These are phyloP conservation scores for Iselma pallidipennis DNA, from an alignment of 2,888 invertebrate species.

Conservation along the genomic window DNA sequence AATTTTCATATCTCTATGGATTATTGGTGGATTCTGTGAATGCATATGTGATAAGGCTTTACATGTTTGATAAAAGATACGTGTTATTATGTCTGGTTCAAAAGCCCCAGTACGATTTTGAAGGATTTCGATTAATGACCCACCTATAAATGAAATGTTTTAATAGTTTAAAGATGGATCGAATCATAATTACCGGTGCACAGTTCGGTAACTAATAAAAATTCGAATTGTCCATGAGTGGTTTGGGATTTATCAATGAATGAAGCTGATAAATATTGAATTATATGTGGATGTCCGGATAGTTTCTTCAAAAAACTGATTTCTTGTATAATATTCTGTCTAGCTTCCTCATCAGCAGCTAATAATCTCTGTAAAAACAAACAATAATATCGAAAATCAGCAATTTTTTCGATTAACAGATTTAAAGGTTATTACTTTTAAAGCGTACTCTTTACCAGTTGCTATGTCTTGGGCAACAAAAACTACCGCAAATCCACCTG, in stretches of 20 bases:
- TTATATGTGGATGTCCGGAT: conserved; percentile 89
- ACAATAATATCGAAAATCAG: conserved; percentile 6
- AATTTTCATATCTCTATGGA: conserved; percentile 94
- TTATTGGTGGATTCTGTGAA: conserved; percentile 83
- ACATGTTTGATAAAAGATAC: conserved; percentile 90
- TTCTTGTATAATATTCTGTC: conserved; percentile 78
- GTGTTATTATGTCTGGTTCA: conserved; percentile 71
- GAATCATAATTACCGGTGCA: conserved; percentile 70
- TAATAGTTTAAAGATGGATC: conserved; percentile 3
- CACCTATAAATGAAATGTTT: conserved; percentile 53
- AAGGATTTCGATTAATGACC: conserved; percentile 69
- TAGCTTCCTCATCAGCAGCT: conserved; percentile 81
- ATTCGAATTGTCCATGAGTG: conserved; percentile 84
- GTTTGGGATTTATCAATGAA: conserved; percentile 80
- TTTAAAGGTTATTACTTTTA: conserved; percentile 67
- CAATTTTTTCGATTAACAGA: neutral
- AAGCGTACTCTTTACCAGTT: conserved; percentile 86
- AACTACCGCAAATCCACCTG: conserved; percentile 96
- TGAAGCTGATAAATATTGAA: conserved; percentile 84
- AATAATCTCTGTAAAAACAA: conserved; percentile 66
- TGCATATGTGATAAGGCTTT: conserved; percentile 94
- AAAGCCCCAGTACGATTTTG: conserved; percentile 65
- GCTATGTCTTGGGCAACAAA: conserved; percentile 90
- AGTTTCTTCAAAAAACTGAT: conserved; percentile 84
- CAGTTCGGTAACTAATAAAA: conserved; percentile 88